Evolutionary conservation across 2,797 vertebrate species (phyloP).

Genomic region (Coccyzus lansbergi): DNA sequence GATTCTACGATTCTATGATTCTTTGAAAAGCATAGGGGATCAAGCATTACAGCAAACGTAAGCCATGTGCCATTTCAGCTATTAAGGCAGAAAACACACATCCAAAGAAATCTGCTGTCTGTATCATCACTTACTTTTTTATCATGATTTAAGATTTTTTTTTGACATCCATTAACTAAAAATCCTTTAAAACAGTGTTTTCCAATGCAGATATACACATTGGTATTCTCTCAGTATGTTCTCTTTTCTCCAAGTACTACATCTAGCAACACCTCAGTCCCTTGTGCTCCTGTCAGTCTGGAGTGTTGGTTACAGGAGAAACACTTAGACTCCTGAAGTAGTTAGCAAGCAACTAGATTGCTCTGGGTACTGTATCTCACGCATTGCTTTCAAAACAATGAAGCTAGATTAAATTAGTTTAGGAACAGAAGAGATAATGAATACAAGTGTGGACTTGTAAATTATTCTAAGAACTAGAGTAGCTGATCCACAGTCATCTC

Average conservation of each 20-base stretch:
- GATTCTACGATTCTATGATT: too few species aligned
- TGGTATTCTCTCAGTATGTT: not conserved
- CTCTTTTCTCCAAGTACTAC: not conserved
- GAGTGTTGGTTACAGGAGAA: accelerated
- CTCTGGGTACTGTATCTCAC: not conserved
- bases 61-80: not conserved
- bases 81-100: not conserved
- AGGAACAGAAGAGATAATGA: not conserved
- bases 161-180: not conserved
- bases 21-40: accelerated
- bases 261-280: not conserved
- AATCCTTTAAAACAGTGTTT: not conserved
- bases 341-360: not conserved
- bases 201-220: not conserved
- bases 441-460: not conserved
- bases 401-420: not conserved
- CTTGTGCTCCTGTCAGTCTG: not conserved
- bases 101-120: not conserved
- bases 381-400: not conserved
- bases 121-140: not conserved
- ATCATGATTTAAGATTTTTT: not conserved
- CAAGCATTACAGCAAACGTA: not conserved
- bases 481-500: not conserved
- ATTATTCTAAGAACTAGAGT: not conserved
- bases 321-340: not conserved